These are phyloP conservation scores for human DNA, from an alignment of 2,113 vertebrate genomes.

Conservation along the genomic window GRCh38 chr15:61568001-61568500, in stretches of 20 bases:
- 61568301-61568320: not conserved
- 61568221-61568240: not conserved
- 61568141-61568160: not conserved
- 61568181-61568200: not conserved
- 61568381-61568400: not conserved
- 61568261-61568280: not conserved
- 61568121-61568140: not conserved
- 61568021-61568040: not conserved
- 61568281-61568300: not conserved
- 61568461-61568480: not conserved
- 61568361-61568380: not conserved
- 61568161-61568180: not conserved
- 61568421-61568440: not conserved
- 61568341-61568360: not conserved
- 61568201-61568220: not conserved
- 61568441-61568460: not conserved
- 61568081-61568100: not conserved
- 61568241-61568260: not conserved
- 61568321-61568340: not conserved
- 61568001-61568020: not conserved
- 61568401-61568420: not conserved
- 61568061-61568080: not conserved
- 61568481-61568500: not conserved
- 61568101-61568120: not conserved
- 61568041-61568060: not conserved